Evolutionary conservation across 1,140 invertebrate species (phyloP), one percentile per base, ranked within the genome.

Genomic region (Dysdera silvatica): DNA sequence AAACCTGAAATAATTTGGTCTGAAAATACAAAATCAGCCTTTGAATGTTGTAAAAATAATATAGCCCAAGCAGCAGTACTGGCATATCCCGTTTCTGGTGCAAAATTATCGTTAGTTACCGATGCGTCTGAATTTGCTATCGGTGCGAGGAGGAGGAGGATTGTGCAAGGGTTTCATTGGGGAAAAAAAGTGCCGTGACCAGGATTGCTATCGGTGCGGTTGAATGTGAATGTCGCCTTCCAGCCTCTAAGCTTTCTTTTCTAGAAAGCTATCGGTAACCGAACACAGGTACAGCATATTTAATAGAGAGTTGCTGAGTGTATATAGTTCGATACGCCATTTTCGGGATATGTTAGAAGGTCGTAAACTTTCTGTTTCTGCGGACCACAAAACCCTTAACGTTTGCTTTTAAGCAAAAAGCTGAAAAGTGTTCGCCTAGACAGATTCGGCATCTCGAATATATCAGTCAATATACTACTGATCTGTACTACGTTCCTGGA

Each of bases 291-390:
- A 66, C 28, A 64, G 54, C 49, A 60, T 70, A 71, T 14, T 60
- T 79, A 0, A 71, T 76, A 61, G 70, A 6, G 70, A 73, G 51
- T 65, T 71, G 5, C 68, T 74, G 8, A 71, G 72, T 10, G 48
- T 69, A 3, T 70, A 67, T 53, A 10, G 32, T 0, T 60, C 69
- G 10, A 64, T 77, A 1, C 64, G 68, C n/a, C 72, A 77, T 54
- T 80, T 81, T 64, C 68, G 70, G 6, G 71, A 77, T 55, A 65
- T 75, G 23, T 29, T 81, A 0, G 75, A 80, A 71, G 76, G 69
- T 32, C 67, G 71, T 59, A 5, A 43, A 23, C 74, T 78, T 47
- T 64, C 26, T 3, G 35, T 71, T 12, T 67, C 8, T 32, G 71
- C 71, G 3, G 68, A 75, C 49, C 74, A 74, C 52, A 71, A 71